Evolutionary conservation across 2,888 invertebrate genomes (phyloP).

Genomic region (Mythimna impura): DNA sequence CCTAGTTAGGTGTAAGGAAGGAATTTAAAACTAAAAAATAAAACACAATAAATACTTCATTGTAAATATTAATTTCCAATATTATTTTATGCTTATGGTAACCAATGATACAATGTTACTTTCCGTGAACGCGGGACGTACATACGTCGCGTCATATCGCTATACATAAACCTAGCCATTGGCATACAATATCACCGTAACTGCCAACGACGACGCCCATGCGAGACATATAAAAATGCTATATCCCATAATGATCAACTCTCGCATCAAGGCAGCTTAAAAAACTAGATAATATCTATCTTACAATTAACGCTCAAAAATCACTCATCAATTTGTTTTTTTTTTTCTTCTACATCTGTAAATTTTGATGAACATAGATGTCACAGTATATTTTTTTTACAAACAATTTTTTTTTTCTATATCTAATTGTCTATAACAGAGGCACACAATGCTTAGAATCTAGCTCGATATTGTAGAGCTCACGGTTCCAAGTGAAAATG

Average conservation of each 20-base stretch:
- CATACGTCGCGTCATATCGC: slow-evolving; percentile 78
- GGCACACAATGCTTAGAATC: slow-evolving; percentile 88
- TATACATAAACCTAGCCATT: slow-evolving; percentile 81
- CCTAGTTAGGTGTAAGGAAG: neutral
- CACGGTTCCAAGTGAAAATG: slow-evolving; percentile 74
- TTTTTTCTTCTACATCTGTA: slow-evolving; percentile 62
- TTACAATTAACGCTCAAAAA: slow-evolving; percentile 64
- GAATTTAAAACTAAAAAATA: slow-evolving; percentile 41
- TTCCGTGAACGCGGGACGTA: slow-evolving; percentile 69
- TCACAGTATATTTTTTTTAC: slow-evolving; percentile 70
- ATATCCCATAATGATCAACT: slow-evolving; percentile 68
- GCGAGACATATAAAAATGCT: slow-evolving; percentile 74
- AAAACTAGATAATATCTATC: slow-evolving; percentile 83
- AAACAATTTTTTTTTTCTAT: slow-evolving; percentile 72
- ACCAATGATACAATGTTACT: slow-evolving; percentile 89
- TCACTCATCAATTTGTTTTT: slow-evolving; percentile 66
- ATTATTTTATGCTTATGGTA: slow-evolving; percentile 89
- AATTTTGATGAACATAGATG: slow-evolving; percentile 69
- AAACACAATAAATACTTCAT: slow-evolving; percentile 72
- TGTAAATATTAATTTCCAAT: slow-evolving; percentile 91
- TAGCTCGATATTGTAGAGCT: slow-evolving; percentile 73
- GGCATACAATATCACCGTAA: slow-evolving; percentile 85
- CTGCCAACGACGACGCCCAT: slow-evolving; percentile 79
- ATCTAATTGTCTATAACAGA: slow-evolving; percentile 85
- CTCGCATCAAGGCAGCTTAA: slow-evolving; percentile 83